Evolutionary conservation across 2,797 vertebrate genomes (phyloP).

Genomic region (Macropus fuliginosus): DNA sequence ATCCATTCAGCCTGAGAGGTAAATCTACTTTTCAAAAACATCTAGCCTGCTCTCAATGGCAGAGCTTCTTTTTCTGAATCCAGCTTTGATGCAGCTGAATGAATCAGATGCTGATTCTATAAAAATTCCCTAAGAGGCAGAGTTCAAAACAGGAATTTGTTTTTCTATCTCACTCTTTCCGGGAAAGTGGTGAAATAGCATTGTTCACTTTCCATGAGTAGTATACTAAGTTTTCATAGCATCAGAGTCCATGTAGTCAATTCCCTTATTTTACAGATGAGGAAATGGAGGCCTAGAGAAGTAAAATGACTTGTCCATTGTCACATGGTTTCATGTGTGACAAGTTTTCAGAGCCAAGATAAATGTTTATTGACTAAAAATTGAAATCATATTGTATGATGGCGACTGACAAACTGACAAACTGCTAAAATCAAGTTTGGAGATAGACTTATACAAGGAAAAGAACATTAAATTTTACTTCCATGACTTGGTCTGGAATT

Average conservation of each 20-base stretch:
- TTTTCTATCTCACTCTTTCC: conserved; percentile 26
- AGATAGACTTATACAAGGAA: not conserved
- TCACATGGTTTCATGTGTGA: not conserved
- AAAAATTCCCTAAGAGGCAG: conserved; percentile 1
- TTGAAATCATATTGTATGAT: not conserved
- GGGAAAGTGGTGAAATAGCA: not conserved
- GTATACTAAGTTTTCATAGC: not conserved
- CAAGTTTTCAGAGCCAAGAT: not conserved
- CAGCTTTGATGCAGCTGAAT: conserved; percentile 9
- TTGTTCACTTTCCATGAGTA: not conserved
- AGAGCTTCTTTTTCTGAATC: conserved; percentile 43
- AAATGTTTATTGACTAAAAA: not conserved
- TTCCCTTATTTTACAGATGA: not conserved
- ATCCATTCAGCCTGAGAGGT: conserved; percentile 7
- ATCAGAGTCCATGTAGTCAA: not conserved
- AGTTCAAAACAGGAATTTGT: conserved; percentile 30
- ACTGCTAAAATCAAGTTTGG: not conserved
- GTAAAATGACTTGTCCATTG: not conserved
- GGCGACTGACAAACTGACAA: not conserved
- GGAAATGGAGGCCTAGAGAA: not conserved
- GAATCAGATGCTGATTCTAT: conserved; percentile 31
- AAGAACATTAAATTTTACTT: not conserved
- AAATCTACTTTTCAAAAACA: conserved; percentile 23
- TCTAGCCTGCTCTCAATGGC: conserved; percentile 9
- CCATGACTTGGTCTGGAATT: not conserved